Evolutionary conservation across 2,888 invertebrate genomes (phyloP).

Genomic region (Choristoneura rosaceana): DNA sequence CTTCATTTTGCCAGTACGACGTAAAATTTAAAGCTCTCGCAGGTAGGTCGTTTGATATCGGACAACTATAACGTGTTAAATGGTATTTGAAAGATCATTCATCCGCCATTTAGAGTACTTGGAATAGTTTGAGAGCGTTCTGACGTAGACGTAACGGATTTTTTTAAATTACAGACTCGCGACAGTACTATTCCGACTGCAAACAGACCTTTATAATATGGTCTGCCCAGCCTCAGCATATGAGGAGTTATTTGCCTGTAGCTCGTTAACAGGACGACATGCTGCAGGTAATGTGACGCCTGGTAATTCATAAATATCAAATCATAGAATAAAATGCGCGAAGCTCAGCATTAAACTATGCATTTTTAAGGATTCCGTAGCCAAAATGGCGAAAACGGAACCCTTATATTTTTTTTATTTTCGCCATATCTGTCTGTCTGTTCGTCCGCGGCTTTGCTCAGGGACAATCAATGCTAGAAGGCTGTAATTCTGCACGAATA

Average conservation of each 20-base stretch:
- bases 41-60: neutral
- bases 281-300: conserved; percentile 67
- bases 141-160: no score
- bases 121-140: conserved; percentile 3
- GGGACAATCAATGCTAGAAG: no score
- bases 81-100: neutral
- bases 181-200: conserved; percentile 42
- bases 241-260: conserved; percentile 73
- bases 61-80: no score
- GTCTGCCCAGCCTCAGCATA: conserved; percentile 50
- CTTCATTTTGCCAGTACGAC: neutral
- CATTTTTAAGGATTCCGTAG: no score
- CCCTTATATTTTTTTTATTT: no score
- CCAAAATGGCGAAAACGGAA: no score
- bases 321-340: conserved; percentile 42
- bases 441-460: no score
- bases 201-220: conserved; percentile 50
- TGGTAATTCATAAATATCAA: conserved; percentile 57
- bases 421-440: no score
- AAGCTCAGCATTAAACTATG: conserved; percentile 1
- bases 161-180: conserved; percentile 11
- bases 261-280: conserved; percentile 73
- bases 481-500: no score
- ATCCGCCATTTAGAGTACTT: neutral
- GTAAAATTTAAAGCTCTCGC: neutral